Base-by-base conservation (phyloP, 2,888 invertebrate species). In the Torymus aiolomorphi region DNA sequence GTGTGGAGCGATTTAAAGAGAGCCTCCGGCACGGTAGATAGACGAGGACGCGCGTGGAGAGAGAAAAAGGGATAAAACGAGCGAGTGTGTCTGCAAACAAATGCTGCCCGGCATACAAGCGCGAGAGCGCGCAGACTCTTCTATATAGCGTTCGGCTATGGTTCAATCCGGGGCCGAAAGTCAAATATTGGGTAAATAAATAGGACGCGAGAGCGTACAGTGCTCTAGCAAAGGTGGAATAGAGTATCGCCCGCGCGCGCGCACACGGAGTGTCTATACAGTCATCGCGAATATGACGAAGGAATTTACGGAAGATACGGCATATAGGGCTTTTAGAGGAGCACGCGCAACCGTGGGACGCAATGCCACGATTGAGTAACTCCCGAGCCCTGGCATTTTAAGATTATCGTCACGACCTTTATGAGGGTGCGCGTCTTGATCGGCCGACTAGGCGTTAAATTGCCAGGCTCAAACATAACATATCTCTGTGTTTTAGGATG, bases 171-270 rank as follows among this genome's bases (percentile, higher is more conserved):
- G 1, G 42, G 86, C 85, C 86, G 85, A 87, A 89, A 89, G 88
- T 88, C 87, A 88, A 89, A 89, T 88, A 88, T 87, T 88, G 82
- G 83, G 82, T 85, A 86, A 87, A 88, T 86, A 89, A 89, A 89
- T 86, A 88, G 80, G 76, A 83, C 79, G 82, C 79, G 81, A 81
- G 82, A 82, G 76, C 75, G 78, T 80, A 77, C 78, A 83, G 82
- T 83, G 51, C 24, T 31, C 42, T 42, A 5, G 42, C 8, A 42
- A 42, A 42, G 42, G 42, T 42, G 8, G 42, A 42, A 42, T 8
- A 42, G 42, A 42, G 42, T 42, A 42, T 42, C 42, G 42, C 8
- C 8, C 8, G 42, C 42, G 8, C 8, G 8, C 42, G 8, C 42
- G 8, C 8, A 42, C 8, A 42, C 8, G 8, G 5, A 42, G 42